Percentiles rank a stretch among this genome's conserved stretches.
Evolutionary conservation across 2,113 vertebrate genomes (phyloP).

Genomic region (Ophthalmolycus amberensis): DNA sequence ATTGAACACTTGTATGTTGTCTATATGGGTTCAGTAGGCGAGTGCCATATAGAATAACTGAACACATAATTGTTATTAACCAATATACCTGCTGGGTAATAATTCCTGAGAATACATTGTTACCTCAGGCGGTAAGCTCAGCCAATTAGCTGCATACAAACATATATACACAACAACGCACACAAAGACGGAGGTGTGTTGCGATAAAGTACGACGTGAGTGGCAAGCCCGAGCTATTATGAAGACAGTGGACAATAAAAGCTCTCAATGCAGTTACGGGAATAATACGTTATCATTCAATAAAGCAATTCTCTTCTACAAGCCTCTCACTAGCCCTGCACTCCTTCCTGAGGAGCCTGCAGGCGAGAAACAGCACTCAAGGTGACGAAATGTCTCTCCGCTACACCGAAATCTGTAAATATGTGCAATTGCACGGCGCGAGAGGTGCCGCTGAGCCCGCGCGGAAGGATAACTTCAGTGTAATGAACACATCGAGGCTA

Average conservation of each 20-base stretch:
- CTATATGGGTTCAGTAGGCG: constrained; percentile 23
- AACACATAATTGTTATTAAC: constrained; percentile 62
- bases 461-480: constrained; percentile 24
- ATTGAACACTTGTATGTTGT: not conserved
- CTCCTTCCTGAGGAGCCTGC: constrained; percentile 43
- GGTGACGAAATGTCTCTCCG: constrained; percentile 42
- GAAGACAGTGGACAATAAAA: constrained; percentile 57
- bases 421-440: constrained; percentile 23
- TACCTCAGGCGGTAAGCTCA: constrained; percentile 46
- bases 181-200: constrained; percentile 15
- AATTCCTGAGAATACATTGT: constrained; percentile 57
- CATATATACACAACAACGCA: constrained; percentile 29
- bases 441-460: constrained; percentile 26
- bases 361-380: constrained; percentile 33
- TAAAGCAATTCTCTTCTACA: constrained; percentile 55
- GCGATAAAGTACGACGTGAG: constrained; percentile 52
- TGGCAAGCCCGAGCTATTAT: constrained; percentile 52
- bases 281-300: constrained; percentile 66
- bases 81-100: constrained; percentile 59
- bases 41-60: constrained; percentile 13
- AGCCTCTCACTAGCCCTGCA: constrained; percentile 12
- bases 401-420: constrained; percentile 49
- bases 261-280: constrained; percentile 39
- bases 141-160: constrained; percentile 60
- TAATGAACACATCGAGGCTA: constrained; percentile 28